Conservation (phyloP, 2,888 invertebrate genomes). For the Erpobdella octoculata region DNA sequence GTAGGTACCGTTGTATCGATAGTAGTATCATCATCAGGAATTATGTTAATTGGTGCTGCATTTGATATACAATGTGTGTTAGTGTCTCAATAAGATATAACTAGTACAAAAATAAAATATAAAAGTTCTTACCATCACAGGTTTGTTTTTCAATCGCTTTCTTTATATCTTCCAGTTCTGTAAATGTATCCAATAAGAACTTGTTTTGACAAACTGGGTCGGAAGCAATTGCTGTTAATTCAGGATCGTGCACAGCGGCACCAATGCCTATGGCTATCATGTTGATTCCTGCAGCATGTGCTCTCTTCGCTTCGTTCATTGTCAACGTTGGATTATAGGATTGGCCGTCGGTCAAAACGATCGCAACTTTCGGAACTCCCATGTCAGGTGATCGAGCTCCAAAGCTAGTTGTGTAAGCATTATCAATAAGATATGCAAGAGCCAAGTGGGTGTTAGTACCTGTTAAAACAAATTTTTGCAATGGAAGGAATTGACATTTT, state of each 20-base stretch:
- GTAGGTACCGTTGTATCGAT: neutral
- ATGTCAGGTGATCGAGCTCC: too few species aligned
- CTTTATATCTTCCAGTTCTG: neutral
- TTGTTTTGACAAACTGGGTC: neutral
- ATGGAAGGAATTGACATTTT: neutral
- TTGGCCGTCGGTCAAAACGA: neutral
- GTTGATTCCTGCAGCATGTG: neutral
- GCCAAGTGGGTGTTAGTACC: too few species aligned
- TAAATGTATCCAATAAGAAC: neutral
- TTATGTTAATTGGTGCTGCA: neutral
- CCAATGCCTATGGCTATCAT: neutral
- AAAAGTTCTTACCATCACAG: too few species aligned
- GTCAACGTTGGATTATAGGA: neutral
- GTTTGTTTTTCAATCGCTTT: neutral
- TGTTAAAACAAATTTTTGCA: too few species aligned
- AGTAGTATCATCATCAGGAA: neutral
- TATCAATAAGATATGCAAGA: too few species aligned
- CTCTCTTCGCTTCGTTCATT: neutral
- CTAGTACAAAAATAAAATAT: too few species aligned
- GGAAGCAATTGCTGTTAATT: neutral
- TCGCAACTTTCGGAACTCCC: neutral
- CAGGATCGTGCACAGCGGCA: neutral
- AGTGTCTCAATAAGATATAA: too few species aligned
- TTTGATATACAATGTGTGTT: too few species aligned
- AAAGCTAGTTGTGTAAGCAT: too few species aligned